A percentile compares a stretch with the other conserved stretches of the same genome.
Conservation (phyloP, 1,140 invertebrate species). For the Magallana gigas region DNA sequence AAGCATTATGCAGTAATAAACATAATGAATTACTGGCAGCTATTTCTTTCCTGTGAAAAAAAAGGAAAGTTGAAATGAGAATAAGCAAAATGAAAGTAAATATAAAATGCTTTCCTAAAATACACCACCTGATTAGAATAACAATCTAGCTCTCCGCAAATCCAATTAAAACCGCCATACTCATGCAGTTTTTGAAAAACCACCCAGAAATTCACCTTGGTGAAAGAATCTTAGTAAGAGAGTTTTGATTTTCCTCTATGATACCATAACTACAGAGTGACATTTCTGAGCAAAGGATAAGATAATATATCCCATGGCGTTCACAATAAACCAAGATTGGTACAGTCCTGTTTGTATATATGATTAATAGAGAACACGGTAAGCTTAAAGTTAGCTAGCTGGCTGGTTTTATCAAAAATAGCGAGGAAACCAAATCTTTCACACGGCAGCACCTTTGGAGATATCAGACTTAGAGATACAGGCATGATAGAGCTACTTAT, state of each 20-base stretch:
- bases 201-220: not conserved
- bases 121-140: not conserved
- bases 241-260: not conserved
- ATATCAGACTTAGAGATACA: not conserved
- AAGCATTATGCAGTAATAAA: too few species aligned
- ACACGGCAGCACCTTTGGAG: not conserved
- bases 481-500: not conserved
- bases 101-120: slow-evolving; percentile 22
- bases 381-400: not conserved
- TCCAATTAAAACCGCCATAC: not conserved
- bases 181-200: not conserved
- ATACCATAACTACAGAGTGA: not conserved
- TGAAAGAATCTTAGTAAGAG: not conserved
- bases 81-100: not conserved
- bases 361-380: not conserved
- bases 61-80: not conserved
- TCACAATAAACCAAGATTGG: slow-evolving; percentile 19
- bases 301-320: not conserved
- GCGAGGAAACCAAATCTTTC: not conserved
- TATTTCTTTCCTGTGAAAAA: not conserved
- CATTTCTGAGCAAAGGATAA: not conserved
- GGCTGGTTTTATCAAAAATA: not conserved
- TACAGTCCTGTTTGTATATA: not conserved
- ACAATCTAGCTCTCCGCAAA: slow-evolving; percentile 11
- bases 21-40: too few species aligned